These are phyloP conservation scores for Hippocampus barbouri DNA, from an alignment of 2,113 vertebrate genomes.

Conservation along the genomic window DNA sequence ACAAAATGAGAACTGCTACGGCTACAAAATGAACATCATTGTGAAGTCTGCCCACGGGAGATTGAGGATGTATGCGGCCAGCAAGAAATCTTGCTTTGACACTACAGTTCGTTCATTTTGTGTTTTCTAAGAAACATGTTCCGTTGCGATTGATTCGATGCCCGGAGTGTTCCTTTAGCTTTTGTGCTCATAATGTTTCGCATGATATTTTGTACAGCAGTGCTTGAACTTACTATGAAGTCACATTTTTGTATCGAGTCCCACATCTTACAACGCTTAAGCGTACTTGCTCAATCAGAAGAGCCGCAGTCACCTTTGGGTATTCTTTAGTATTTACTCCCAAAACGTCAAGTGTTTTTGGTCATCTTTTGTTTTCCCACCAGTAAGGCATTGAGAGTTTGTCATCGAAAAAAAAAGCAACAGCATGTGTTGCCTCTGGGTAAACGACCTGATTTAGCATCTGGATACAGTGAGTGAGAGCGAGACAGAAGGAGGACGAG, in stretches of 20 bases:
- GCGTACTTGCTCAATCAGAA: neutral
- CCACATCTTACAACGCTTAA: neutral
- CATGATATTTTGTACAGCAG: too few species aligned
- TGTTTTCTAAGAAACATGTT: neutral
- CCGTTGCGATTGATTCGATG: too few species aligned
- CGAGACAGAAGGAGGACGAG: conserved; percentile 2
- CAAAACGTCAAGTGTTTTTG: neutral
- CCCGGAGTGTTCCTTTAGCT: neutral
- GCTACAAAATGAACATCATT: neutral
- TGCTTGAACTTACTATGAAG: too few species aligned
- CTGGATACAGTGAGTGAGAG: conserved; percentile 4
- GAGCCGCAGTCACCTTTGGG: neutral
- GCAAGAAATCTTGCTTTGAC: neutral
- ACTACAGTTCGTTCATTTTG: neutral
- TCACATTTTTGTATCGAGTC: neutral
- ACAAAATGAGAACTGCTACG: neutral
- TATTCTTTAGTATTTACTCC: neutral
- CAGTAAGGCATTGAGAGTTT: neutral
- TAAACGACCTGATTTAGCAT: conserved; percentile 18
- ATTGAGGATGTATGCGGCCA: neutral
- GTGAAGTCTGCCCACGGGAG: neutral
- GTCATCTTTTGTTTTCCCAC: neutral
- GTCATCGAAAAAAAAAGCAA: neutral
- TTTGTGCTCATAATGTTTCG: neutral
- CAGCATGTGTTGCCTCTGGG: neutral